phyloP scores from a whole-genome alignment of 2,797 vertebrate genomes.

The Chloroceryle inda region DNA sequence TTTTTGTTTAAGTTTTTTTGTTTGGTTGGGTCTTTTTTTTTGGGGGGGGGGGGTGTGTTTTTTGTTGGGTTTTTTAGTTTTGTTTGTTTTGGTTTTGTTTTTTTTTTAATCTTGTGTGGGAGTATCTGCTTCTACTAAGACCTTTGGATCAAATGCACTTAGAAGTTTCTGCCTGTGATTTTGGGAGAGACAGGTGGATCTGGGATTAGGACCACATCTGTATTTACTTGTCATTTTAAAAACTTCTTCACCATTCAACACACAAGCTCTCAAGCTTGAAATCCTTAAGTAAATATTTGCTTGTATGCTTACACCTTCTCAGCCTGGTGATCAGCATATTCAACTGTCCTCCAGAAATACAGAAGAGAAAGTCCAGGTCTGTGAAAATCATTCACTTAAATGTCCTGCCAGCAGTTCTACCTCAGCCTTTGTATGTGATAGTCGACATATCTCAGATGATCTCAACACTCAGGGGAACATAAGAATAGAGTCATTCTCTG shows the following conservation, averaged over 20 bases:
- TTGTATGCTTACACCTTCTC: background rate
- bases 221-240: background rate
- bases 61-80: background rate
- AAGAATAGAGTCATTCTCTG: slow-evolving; percentile 75
- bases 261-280: background rate
- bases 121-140: background rate
- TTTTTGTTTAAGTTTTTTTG: background rate
- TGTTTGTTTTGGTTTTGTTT: rapidly evolving
- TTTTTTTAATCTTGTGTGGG: rapidly evolving
- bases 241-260: background rate
- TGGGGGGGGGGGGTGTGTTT: too few species aligned
- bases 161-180: background rate
- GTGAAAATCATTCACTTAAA: background rate
- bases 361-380: background rate
- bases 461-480: slow-evolving; percentile 62
- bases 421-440: slow-evolving; percentile 13
- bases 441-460: slow-evolving; percentile 56
- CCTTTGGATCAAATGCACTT: background rate
- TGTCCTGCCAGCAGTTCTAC: background rate
- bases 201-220: background rate
- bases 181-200: background rate
- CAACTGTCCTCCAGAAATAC: rapidly evolving
- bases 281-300: background rate
- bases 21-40: too few species aligned
- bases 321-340: rapidly evolving